Evolutionary conservation across 2,888 invertebrate genomes (phyloP), one percentile per base, ranked within the genome.

Genomic region (Drosophila anomelani): DNA sequence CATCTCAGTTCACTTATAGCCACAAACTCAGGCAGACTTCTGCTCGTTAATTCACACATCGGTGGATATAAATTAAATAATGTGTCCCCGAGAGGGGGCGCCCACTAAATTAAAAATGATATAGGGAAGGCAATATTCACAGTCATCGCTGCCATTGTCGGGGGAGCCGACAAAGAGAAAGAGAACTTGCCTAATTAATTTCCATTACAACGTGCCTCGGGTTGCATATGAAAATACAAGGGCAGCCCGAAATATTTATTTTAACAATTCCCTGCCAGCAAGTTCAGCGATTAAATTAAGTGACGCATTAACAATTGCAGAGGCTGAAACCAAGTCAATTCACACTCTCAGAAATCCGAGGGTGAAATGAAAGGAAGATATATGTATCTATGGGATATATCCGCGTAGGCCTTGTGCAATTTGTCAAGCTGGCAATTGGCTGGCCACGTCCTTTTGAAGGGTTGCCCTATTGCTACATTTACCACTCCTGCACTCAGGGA

Each of bases 41-140:
- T 17, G 75, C 72, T 79, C 79, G 78, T 88, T 86, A 90, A 90
- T 90, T 80, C 69, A 54, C 59, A 75, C 74, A 68, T 71, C 74
- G 80, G 49, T 64, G 63, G 62, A 80, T 80, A 84, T 80, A 85
- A 90, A 90, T 90, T 77, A 80, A 58, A 73, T 75, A 81, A 73
- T 81, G 60, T 71, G 79, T 76, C 76, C 44, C 61, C 51, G 23
- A 51, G 81, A 70, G 64, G 85, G 77, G 79, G 82, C 90, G 79
- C 85, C 82, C 80, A 88, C 90, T 88, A 91, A 90, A 90, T 91
- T 85, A 89, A 86, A 90, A 90, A 90, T 87, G 81, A 85, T 81
- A 85, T 81, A 88, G 81, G 67, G 79, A 58, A 39, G 71, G 68
- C 68, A 70, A 57, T 68, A 70, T 36, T 57, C 70, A 66, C 61